Evolutionary conservation across 2,888 invertebrate species (phyloP).

Genomic region (Ethmia dodecea): DNA sequence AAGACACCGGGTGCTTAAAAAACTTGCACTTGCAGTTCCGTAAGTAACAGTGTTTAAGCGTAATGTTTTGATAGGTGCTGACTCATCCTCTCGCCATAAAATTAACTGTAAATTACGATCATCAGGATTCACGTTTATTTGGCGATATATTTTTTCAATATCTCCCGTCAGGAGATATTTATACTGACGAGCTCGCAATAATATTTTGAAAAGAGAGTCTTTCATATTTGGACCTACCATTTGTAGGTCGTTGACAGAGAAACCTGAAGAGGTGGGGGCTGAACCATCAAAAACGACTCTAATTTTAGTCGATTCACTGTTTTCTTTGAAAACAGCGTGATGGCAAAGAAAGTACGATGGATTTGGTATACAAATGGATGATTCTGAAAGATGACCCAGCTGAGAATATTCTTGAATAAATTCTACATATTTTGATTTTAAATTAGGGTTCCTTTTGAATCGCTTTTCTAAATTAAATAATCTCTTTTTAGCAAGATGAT

Average conservation of each 20-base stretch:
- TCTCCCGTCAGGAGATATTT: conserved; percentile 32
- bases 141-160: conserved; percentile 29
- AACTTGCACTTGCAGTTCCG: conserved; percentile 11
- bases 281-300: conserved; percentile 37
- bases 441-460: conserved; percentile 5
- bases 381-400: conserved; percentile 18
- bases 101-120: conserved; percentile 33
- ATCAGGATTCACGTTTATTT: conserved; percentile 7
- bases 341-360: conserved; percentile 34
- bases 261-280: conserved; percentile 20
- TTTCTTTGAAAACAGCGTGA: conserved; percentile 32
- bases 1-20: conserved; percentile 20
- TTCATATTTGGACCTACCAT: conserved; percentile 29
- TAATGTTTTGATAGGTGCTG: conserved; percentile 9
- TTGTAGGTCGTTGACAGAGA: conserved; percentile 33
- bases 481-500: background rate
- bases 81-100: conserved; percentile 27
- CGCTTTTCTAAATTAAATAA: conserved; percentile 6
- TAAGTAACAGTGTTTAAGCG: conserved; percentile 7
- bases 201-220: conserved; percentile 28
- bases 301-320: conserved; percentile 30
- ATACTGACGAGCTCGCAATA: conserved; percentile 28
- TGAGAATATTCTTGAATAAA: conserved; percentile 13
- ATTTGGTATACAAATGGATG: conserved; percentile 1
- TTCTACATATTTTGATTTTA: conserved; percentile 7